Evolutionary conservation across 2,797 vertebrate genomes (phyloP).

Genomic region (Scleropages formosus): DNA sequence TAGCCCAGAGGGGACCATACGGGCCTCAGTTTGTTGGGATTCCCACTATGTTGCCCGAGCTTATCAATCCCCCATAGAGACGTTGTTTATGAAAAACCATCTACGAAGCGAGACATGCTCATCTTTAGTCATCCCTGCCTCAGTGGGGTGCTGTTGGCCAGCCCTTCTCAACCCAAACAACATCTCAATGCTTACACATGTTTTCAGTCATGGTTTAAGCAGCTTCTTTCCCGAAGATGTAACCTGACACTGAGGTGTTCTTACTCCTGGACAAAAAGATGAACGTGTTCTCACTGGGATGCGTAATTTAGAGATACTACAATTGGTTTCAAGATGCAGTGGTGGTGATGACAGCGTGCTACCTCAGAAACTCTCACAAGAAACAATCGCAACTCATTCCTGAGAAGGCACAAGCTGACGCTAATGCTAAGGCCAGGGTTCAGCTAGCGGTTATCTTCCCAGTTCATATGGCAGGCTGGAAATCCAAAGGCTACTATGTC

Average conservation of each 20-base stretch:
- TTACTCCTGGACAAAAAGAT: background rate
- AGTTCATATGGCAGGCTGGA: background rate
- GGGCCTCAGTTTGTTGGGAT: too few relatives aligned
- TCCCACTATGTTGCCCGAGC: too few relatives aligned
- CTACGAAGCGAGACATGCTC: too few relatives aligned
- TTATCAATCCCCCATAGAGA: too few relatives aligned
- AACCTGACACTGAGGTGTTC: background rate
- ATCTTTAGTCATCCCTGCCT: too few relatives aligned
- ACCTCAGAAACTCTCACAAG: background rate
- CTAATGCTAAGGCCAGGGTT: background rate
- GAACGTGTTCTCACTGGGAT: background rate
- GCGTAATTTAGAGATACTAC: background rate
- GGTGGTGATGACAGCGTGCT: background rate
- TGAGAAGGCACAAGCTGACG: background rate
- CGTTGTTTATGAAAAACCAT: too few relatives aligned
- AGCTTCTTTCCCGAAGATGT: background rate
- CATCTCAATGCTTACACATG: constrained; percentile 16
- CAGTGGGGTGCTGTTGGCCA: too few relatives aligned
- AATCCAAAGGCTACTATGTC: background rate
- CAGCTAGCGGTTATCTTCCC: background rate
- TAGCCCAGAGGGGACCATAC: too few relatives aligned
- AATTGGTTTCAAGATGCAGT: background rate
- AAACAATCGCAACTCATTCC: constrained; percentile 10
- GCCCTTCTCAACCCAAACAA: background rate
- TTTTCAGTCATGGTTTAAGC: constrained; percentile 15